Base-by-base conservation (phyloP, 1,140 invertebrate species). In the Elymnias hypermnestra region DNA sequence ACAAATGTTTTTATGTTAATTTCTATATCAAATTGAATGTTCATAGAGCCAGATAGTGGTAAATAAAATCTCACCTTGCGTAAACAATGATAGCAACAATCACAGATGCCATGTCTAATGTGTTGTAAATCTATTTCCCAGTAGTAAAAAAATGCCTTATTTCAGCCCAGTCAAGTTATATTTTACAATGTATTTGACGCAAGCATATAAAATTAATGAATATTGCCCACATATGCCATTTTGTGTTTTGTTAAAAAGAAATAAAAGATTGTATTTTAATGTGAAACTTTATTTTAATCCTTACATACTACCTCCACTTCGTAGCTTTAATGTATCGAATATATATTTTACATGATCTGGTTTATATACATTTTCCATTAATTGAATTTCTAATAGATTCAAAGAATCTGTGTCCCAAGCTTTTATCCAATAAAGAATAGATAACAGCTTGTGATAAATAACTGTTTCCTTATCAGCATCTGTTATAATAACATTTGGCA, bases 361-460 rank as follows among this genome's bases (percentile, higher is more conserved):
- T 46, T 67, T 65, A 17, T 83, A 83, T 8, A 52, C 63, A 66
- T 68, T 70, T 35, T 81, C 50, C 25, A 74, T 48, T 47, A 87
- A 57, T 42, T 87, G 83, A 10, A 71, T 72, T 52, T 87, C 75
- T 36, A 87, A 57, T 41, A 81, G 53, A 62, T 85, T 78, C 25
- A 87, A 70, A 15, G 82, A 77, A 12, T 74, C 67, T 21, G 39
- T 63, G 59, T 87, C 83, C 79, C 82, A 87, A 14, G 52, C 46
- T 54, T 76, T 79, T 12, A 87, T 68, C 76, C 82, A 87, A 57
- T 79, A 83, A 5, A 87, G 45, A 26, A 87, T 48, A 15, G 81
- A 81, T 37, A 81, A 76, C n/a, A 87, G 46, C 60, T 76, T 86
- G 26, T 75, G 59, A 49, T 83, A 79, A 36, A 44, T 41, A 48